Evolutionary conservation across 2,797 vertebrate genomes (phyloP).

Genomic region (Mus spretus): DNA sequence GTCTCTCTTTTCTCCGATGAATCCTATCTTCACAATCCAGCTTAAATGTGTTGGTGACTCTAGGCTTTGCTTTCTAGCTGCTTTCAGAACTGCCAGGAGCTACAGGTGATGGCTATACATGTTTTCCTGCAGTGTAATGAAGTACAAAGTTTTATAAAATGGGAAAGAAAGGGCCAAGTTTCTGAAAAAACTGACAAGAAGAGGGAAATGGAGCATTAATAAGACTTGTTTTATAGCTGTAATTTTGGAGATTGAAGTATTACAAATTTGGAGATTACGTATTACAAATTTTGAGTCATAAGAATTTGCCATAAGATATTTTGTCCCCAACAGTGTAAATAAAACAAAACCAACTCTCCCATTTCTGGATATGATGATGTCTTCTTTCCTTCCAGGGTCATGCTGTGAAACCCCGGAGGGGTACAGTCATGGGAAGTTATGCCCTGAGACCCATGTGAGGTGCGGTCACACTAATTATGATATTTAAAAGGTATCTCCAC

Average conservation of each 20-base stretch:
- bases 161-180: slow-evolving; percentile 47
- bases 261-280: too few species aligned
- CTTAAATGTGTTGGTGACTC: slow-evolving; percentile 36
- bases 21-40: slow-evolving; percentile 57
- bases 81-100: slow-evolving; percentile 41
- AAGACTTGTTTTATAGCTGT: slow-evolving; percentile 87
- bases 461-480: slow-evolving; percentile 81
- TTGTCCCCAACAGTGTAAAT: not conserved
- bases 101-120: slow-evolving; percentile 33
- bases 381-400: slow-evolving; percentile 72
- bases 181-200: not conserved
- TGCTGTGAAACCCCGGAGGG: too few species aligned
- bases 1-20: slow-evolving; percentile 57
- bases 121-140: slow-evolving; percentile 43
- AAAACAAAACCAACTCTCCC: not conserved
- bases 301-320: slow-evolving; percentile 58
- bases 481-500: slow-evolving; percentile 73
- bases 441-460: slow-evolving; percentile 78
- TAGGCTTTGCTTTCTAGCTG: slow-evolving; percentile 56
- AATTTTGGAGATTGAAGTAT: slow-evolving; percentile 86
- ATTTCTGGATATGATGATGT: slow-evolving; percentile 70
- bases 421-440: slow-evolving; percentile 54
- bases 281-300: slow-evolving; percentile 83
- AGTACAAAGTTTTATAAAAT: slow-evolving; percentile 62
- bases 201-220: slow-evolving; percentile 65